A percentile compares a stretch with the other conserved stretches of the same genome.
phyloP scores from a whole-genome alignment of 2,797 vertebrate species.

The Chrosomus eos region DNA sequence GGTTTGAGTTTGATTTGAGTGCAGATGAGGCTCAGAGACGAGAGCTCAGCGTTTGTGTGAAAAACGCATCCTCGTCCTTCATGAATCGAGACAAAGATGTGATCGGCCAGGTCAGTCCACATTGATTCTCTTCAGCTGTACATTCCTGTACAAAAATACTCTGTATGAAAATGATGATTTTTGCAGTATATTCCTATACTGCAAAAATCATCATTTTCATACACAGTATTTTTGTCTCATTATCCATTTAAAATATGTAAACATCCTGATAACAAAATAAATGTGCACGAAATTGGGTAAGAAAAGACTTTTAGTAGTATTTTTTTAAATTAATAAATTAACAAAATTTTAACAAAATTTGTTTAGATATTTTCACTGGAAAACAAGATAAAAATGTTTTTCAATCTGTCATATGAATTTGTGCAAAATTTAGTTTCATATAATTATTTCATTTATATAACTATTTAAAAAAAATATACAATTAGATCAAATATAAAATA shows the following conservation, averaged over 20 bases:
- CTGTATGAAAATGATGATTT: too few species aligned
- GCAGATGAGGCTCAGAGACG: constrained; percentile 78
- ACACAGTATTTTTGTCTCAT: not conserved
- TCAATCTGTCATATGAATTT: not conserved
- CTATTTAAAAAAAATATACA: not conserved
- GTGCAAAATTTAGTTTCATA: not conserved
- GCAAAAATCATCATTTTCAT: not conserved
- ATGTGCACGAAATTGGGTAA: not conserved
- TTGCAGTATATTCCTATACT: too few species aligned
- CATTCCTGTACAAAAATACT: too few species aligned
- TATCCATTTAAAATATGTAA: not conserved
- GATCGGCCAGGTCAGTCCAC: constrained; percentile 79
- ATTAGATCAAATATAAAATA: not conserved
- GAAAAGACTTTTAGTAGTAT: not conserved
- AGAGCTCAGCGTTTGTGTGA: constrained; percentile 84
- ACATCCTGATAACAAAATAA: not conserved
- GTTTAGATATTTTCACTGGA: not conserved
- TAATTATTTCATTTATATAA: not conserved
- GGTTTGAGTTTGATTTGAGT: constrained; percentile 88
- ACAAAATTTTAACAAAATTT: not conserved
- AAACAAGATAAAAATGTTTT: not conserved
- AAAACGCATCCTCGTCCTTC: constrained; percentile 85
- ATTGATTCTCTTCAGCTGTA: not conserved
- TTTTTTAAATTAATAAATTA: not conserved
- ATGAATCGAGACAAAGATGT: constrained; percentile 83